Conservation (phyloP, 2,888 invertebrate genomes). For the Coleophora deauratella region DNA sequence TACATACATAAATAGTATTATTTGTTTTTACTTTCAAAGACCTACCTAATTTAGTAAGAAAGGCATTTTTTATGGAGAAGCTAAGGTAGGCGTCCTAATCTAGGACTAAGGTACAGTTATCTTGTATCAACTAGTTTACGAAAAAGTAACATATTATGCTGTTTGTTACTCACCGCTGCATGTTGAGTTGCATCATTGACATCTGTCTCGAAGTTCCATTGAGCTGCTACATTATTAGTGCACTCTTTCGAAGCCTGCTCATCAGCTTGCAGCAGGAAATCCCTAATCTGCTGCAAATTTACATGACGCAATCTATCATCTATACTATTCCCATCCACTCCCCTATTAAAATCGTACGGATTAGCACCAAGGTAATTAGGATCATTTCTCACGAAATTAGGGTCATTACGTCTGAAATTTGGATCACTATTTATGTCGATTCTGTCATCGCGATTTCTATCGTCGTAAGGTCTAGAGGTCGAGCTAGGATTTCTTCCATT, state of each 20-base stretch:
- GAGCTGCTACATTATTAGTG: conserved; percentile 88
- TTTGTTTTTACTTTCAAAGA: no score
- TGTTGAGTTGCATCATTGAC: conserved; percentile 88
- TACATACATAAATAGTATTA: no score
- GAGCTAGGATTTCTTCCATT: conserved; percentile 46
- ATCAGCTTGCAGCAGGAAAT: conserved; percentile 81
- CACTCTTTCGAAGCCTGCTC: conserved; percentile 86
- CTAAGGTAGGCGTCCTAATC: no score
- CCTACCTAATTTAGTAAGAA: no score
- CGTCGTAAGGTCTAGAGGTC: conserved; percentile 41
- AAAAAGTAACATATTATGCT: no score
- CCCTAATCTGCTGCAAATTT: conserved; percentile 63
- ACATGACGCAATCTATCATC: conserved; percentile 59
- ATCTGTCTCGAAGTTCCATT: conserved; percentile 92
- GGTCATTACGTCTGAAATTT: conserved; percentile 63
- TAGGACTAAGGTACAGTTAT: no score
- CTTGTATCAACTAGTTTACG: no score
- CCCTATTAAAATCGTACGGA: conserved; percentile 57
- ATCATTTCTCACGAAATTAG: conserved; percentile 64
- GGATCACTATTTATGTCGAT: conserved; percentile 62
- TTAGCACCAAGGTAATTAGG: conserved; percentile 57
- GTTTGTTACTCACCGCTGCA: conserved; percentile 90
- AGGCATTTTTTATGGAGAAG: no score
- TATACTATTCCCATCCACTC: conserved; percentile 43
- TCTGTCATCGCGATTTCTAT: conserved; percentile 53